Base-by-base conservation (phyloP, 2,888 invertebrate species). In the Odontothrips loti region DNA sequence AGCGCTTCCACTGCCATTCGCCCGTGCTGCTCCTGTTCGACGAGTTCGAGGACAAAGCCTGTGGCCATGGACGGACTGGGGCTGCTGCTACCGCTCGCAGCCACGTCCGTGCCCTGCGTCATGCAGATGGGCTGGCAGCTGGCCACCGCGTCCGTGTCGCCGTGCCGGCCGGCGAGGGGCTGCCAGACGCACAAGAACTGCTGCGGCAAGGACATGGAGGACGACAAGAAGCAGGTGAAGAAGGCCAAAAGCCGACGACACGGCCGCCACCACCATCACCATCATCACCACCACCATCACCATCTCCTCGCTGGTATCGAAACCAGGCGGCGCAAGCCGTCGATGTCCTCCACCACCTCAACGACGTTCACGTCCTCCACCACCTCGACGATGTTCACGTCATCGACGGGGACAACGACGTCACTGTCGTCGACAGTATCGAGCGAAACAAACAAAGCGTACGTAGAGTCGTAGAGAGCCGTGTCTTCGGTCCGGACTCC, bases 121-220 rank as follows among this genome's bases (percentile, higher is more conserved):
- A 27, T 75, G 68, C 68, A 75, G 68, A 75, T 75, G 68, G 68
- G 68, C 68, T 75, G 68, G 68, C 68, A 75, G 68, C 68, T 75
- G 68, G 68, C 68, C 27, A 27, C 27, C 68, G n/a, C 23, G 23
- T 75, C 68, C 9, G 68, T 10, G 68, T 23, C 68, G 27, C 68
- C 68, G 68, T 12, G 23, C 12, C 68, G 68, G 68, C 27, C 68
- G 11, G 68, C 27, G 27, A n/a, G 68, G 10, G 23, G 23, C 68
- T 27, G 12, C 68, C 68, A n/a, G 17, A 58, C 68, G 34, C 27
- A 75, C 68, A 75, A 75, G 68, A 27, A 27, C 68, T 27, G 68
- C 20, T 58, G 20, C 58, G 58, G 20, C 58, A 58, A 58, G 58
- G 20, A 58, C 20, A 17, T 20, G 20, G 20, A 58, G 58, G 58